A percentile compares a stretch with the other conserved stretches of the same genome.
These are phyloP conservation scores for Tetramorium parvispinum DNA, from an alignment of 1,140 invertebrate species.

Conservation along the genomic window DNA sequence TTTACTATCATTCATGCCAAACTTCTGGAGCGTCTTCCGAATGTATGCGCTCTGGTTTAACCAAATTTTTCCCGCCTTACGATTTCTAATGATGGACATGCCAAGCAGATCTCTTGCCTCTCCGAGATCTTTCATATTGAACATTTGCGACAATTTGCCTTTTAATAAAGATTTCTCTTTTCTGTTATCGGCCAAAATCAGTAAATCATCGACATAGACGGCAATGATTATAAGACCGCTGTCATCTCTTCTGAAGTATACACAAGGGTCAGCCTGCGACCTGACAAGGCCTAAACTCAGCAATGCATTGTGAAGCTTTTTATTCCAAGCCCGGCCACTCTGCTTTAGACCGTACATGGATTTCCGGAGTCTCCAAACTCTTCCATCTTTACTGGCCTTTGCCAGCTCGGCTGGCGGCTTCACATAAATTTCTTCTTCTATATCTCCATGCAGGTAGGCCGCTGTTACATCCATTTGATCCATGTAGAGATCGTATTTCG, in stretches of 20 bases:
- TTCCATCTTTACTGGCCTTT: background rate
- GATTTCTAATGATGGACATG: background rate
- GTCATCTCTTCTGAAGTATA: background rate
- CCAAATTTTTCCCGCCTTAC: background rate
- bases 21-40: background rate
- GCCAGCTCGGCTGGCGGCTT: background rate
- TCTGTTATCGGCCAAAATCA: background rate
- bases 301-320: background rate
- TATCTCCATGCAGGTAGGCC: background rate
- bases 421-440: background rate
- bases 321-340: background rate
- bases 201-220: background rate
- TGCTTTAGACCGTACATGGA: background rate
- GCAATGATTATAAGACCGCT: background rate
- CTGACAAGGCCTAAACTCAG: background rate
- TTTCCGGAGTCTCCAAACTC: background rate
- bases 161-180: background rate
- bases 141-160: background rate
- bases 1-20: background rate
- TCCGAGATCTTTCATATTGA: background rate
- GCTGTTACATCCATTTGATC: background rate
- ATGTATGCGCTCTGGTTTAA: background rate
- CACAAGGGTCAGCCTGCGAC: background rate
- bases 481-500: background rate
- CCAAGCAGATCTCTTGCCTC: background rate